Base-by-base conservation (phyloP, 2,113 vertebrate genomes). In the Amblyornis subalaris region DNA sequence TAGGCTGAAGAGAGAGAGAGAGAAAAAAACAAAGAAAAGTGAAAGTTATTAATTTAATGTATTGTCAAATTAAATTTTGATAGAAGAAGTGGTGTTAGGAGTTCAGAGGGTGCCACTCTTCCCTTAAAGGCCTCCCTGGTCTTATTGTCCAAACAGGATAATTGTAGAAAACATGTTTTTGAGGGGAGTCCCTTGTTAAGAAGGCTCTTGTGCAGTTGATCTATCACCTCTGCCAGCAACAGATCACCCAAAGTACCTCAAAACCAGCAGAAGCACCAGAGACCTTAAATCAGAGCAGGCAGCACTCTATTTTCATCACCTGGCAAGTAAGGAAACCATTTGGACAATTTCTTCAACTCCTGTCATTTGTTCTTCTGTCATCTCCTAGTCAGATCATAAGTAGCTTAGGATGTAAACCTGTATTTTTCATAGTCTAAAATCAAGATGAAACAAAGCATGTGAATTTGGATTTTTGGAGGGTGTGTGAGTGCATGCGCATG, bases 401-500 rank as follows among this genome's bases (percentile, higher is more conserved):
- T 20, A 33, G 8, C 26, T 69, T 31, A 70, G 8, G 35, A 50
- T 31, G 36, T 16, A 47, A 79, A 53, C 19, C 40, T 47, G 10
- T 35, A 40, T 53, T 72, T 76, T 38, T 47, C 19, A 22, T 38
- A 11, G 7, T 60, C 48, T 29, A 55, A 57, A 74, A 71, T 38
- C 36, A 76, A 28, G 13, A 29, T 24, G 2, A 83, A 75, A 54
- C 4, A 1, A 66, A 51, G 6, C 12, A 40, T 2, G 6, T 23
- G 16, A 12, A 9, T 36, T 69, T 35, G 26, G 50, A 47, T 55
- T 42, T 66, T 77, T 10, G 6, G 18, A 24, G 42, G 28, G 4
- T 1, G 35, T 5, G 5, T 4, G 21, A 24, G 28, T 10, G 24
- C 35, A 50, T 5, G 13, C 25, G 47, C 1, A 0, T 24, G 11